Percentiles rank a stretch among this genome's conserved stretches.
Evolutionary conservation across 2,797 vertebrate species (phyloP).

Genomic region (Otolemur crassicaudatus): DNA sequence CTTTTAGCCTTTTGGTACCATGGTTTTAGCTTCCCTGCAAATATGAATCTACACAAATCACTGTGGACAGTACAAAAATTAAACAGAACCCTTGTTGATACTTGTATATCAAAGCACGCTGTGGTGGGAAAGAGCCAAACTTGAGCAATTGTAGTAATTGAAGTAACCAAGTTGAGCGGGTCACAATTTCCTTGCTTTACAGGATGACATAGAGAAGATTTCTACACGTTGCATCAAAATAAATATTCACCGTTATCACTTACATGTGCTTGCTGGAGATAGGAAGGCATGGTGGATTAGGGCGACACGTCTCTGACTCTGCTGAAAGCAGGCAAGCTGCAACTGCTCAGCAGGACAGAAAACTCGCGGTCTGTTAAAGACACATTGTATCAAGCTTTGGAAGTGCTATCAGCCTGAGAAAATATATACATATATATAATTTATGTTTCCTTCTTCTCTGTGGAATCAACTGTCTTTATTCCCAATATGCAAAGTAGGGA

Average conservation of each 20-base stretch:
- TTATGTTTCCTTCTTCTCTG: conserved; percentile 64
- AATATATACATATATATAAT: conserved; percentile 66
- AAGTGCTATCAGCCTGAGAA: conserved; percentile 77
- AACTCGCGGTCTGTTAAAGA: conserved; percentile 86
- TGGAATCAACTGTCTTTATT: conserved; percentile 73
- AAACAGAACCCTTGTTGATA: conserved; percentile 52
- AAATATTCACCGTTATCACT: conserved; percentile 85
- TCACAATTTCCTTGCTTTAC: conserved; percentile 67
- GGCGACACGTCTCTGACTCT: conserved; percentile 84
- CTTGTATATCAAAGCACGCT: conserved; percentile 11
- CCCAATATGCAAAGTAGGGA: conserved; percentile 78
- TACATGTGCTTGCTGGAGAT: conserved; percentile 87
- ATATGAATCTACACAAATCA: conserved; percentile 69
- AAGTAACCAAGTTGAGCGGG: conserved; percentile 77
- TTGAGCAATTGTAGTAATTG: conserved; percentile 78
- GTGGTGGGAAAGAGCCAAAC: conserved; percentile 69
- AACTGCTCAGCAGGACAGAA: conserved; percentile 79
- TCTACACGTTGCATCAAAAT: conserved; percentile 82
- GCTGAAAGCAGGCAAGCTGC: conserved; percentile 81
- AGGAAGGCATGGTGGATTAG: conserved; percentile 85
- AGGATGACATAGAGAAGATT: conserved; percentile 79
- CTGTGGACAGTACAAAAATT: conserved; percentile 35
- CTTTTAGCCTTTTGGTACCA: conserved; percentile 75
- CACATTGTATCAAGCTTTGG: conserved; percentile 79
- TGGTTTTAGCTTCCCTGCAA: conserved; percentile 55